phyloP scores from a whole-genome alignment of 2,888 invertebrate genomes.

The Diploptera punctata region DNA sequence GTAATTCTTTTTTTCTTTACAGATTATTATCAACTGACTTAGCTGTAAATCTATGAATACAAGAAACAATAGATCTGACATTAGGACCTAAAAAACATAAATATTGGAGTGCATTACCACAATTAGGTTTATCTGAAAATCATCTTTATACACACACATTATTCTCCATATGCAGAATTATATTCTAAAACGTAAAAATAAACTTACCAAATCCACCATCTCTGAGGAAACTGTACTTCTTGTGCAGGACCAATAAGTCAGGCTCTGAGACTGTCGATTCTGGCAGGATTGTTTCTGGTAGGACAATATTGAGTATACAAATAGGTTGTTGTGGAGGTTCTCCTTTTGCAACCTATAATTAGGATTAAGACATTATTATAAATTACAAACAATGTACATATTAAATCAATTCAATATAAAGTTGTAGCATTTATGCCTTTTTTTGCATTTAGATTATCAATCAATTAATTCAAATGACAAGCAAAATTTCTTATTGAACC shows the following conservation, averaged over 20 bases:
- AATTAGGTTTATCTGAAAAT: not conserved
- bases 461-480: too few relatives aligned
- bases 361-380: too few relatives aligned
- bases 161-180: not conserved
- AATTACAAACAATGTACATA: too few relatives aligned
- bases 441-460: too few relatives aligned
- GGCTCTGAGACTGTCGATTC: conserved; percentile 62
- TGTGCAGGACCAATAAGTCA: conserved; percentile 58
- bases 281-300: conserved; percentile 85
- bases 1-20: too few relatives aligned
- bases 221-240: conserved; percentile 61
- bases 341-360: conserved; percentile 66
- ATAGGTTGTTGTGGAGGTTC: conserved; percentile 90
- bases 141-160: not conserved
- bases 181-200: not conserved
- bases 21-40: too few relatives aligned
- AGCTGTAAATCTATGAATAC: too few relatives aligned
- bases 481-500: too few relatives aligned
- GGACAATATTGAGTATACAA: conserved; percentile 94
- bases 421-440: too few relatives aligned
- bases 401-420: too few relatives aligned
- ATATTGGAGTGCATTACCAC: not conserved
- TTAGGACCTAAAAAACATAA: too few relatives aligned
- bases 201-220: conserved; percentile 57
- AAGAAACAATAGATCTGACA: too few relatives aligned